Conservation (phyloP, 2,797 vertebrate species). For the Micropoecilia bifurca region DNA sequence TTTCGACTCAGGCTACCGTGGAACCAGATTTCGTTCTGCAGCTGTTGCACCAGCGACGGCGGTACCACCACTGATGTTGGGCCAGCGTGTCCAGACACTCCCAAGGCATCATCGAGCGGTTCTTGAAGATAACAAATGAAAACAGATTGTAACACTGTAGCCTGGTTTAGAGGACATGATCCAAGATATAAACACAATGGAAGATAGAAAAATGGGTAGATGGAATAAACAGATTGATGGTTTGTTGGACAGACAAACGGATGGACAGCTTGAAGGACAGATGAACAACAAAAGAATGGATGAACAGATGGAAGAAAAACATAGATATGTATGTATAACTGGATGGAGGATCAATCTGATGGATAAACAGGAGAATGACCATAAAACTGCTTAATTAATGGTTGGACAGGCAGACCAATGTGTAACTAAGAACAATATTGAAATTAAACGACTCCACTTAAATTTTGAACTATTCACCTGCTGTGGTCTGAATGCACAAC, state of each 20-base stretch:
- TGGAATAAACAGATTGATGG: neutral
- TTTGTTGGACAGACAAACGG: neutral
- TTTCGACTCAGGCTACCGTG: conserved; percentile 92
- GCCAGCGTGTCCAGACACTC: conserved; percentile 73
- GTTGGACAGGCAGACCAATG: neutral
- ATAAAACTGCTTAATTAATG: neutral
- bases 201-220: neutral
- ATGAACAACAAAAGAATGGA: neutral
- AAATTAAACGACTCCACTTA: too few relatives aligned
- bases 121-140: conserved; percentile 75
- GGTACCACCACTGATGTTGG: conserved; percentile 66
- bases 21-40: conserved; percentile 93
- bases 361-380: neutral
- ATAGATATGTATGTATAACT: neutral
- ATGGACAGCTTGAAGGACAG: neutral
- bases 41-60: conserved; percentile 91
- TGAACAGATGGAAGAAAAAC: neutral
- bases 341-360: neutral
- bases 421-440: neutral
- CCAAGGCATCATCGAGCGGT: conserved; percentile 94
- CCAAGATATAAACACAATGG: neutral
- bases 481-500: too few relatives aligned
- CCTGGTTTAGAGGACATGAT: neutral
- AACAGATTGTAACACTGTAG: neutral
- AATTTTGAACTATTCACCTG: too few relatives aligned